Base-by-base conservation (phyloP, 2,888 invertebrate genomes). In the Phrixothrix hirtus region DNA sequence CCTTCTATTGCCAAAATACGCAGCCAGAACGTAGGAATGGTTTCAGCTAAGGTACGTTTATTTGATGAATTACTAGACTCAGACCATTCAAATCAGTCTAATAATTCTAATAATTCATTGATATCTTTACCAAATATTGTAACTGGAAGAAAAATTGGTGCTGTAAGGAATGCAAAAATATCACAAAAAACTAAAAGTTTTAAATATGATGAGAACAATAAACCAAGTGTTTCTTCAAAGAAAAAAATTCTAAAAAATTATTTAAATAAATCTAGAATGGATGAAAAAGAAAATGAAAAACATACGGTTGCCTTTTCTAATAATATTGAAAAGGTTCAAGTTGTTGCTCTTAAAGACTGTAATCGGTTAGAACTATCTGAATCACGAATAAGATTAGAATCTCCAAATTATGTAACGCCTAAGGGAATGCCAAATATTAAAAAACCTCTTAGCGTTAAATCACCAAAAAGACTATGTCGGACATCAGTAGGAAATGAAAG, bases 1-100 rank as follows among this genome's bases (percentile, higher is more conserved):
- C 86, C 86, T 0, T 89, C 89, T 0, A 83, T 90, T 7, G 87
- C 86, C 12, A 84, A 85, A 63, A 68, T 90, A 17, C 78, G 88
- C 15, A 79, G 81, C 36, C 86, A 88, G 71, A 90, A 90, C 71
- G 88, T 87, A 3, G 91, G 90, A 4, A 89, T 88, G 78, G 90
- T 91, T 0, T 75, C 88, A 50, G 89, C 88, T 1, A 89, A 88
- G 76, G 88, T 89, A 0, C 86, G 84, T 69, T 75, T 89, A 14
- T 91, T 89, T 65, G 87, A 89, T 68, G 78, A 77, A 48, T 53
- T 67, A 4, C 43, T 65, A 34, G 67, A 69, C 44, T 63, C 64
- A 6, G 68, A 69, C 44, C 63, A 58, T 47, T 60, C 48, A 4
- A 15, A 34, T 21, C 27, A 16, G 11, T 35, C 35, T 5, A 5